Evolutionary conservation across 2,888 invertebrate species (phyloP).

Genomic region (Thereva nobilitata): DNA sequence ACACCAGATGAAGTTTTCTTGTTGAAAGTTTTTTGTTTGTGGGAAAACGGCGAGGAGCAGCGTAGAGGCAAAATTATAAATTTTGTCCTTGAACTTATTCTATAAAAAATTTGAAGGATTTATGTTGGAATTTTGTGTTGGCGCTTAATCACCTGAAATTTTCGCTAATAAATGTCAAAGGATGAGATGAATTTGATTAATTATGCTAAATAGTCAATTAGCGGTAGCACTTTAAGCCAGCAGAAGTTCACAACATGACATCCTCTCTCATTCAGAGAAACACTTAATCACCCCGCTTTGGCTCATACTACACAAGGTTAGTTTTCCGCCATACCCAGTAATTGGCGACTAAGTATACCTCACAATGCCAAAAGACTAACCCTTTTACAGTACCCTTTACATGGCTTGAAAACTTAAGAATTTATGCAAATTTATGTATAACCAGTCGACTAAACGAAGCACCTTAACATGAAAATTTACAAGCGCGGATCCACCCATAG

Average conservation of each 20-base stretch:
- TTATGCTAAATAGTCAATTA: too few species aligned
- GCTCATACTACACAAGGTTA: slow-evolving; percentile 17
- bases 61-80: neutral
- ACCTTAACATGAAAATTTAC: slow-evolving; percentile 34
- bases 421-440: slow-evolving; percentile 37
- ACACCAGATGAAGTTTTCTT: neutral
- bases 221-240: too few species aligned
- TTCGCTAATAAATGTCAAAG: too few species aligned
- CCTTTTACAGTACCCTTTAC: slow-evolving; percentile 16
- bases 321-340: slow-evolving; percentile 16
- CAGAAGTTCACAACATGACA: too few species aligned
- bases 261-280: too few species aligned
- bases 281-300: slow-evolving; percentile 7
- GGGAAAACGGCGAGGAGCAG: slow-evolving; percentile 11
- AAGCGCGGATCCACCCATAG: slow-evolving; percentile 13
- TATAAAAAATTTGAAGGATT: too few species aligned
- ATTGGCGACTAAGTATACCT: slow-evolving; percentile 5
- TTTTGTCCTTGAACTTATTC: too few species aligned
- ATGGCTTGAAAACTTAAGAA: slow-evolving; percentile 21
- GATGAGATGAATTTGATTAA: too few species aligned
- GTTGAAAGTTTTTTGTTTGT: slow-evolving; percentile 15
- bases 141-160: too few species aligned
- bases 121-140: too few species aligned
- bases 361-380: slow-evolving; percentile 3
- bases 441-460: slow-evolving; percentile 33